These are phyloP conservation scores for Lethrus apterus DNA, from an alignment of 1,140 invertebrate species.

Conservation along the genomic window DNA sequence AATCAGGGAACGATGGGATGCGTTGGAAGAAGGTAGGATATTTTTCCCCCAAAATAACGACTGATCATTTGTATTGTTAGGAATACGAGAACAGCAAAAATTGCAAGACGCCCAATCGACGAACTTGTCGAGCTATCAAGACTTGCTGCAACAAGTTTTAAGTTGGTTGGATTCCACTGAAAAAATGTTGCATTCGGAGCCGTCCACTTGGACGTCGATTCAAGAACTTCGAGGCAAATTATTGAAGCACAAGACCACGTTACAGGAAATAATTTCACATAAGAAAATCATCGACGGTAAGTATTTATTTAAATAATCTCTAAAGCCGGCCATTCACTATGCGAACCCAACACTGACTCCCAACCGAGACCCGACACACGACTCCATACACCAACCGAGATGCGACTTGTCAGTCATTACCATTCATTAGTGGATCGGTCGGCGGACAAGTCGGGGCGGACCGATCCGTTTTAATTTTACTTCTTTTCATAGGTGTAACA, in stretches of 20 bases:
- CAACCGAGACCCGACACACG: too few relatives aligned
- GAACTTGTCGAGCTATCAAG: conserved; percentile 78
- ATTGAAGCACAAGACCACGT: conserved; percentile 75
- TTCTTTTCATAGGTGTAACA: conserved; percentile 47
- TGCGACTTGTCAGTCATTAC: too few relatives aligned
- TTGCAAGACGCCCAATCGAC: conserved; percentile 75
- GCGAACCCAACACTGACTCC: background rate
- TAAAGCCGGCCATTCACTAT: conserved; percentile 5
- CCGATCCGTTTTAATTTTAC: too few relatives aligned
- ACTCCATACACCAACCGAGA: too few relatives aligned
- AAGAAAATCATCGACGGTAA: conserved; percentile 79
- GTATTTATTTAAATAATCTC: conserved; percentile 2
- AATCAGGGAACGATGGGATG: conserved; percentile 77
- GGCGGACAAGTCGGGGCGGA: too few relatives aligned
- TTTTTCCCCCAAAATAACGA: background rate
- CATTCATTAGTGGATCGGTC: too few relatives aligned
- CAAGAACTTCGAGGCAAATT: conserved; percentile 84
- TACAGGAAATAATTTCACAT: conserved; percentile 85
- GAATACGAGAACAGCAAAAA: conserved; percentile 71
- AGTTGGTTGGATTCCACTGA: conserved; percentile 85
- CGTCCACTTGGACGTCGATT: conserved; percentile 60
- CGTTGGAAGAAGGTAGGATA: conserved; percentile 58
- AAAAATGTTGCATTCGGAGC: conserved; percentile 66
- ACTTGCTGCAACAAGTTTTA: conserved; percentile 71
- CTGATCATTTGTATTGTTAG: conserved; percentile 16